These are phyloP conservation scores for Patella depressa DNA, from an alignment of 2,888 invertebrate species.

Conservation along the genomic window DNA sequence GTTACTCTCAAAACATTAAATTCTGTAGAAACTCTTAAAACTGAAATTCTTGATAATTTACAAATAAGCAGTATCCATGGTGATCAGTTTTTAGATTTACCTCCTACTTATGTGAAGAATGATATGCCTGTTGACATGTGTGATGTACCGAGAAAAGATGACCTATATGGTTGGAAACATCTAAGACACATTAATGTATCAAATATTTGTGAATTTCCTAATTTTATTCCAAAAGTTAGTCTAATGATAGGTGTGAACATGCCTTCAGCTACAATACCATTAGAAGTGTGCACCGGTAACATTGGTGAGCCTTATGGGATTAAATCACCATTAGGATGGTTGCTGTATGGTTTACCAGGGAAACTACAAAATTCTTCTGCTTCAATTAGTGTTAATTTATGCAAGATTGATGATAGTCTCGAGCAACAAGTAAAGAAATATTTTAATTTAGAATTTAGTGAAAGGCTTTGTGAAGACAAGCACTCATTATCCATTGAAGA, in stretches of 20 bases:
- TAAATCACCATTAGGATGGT: slow-evolving; percentile 27
- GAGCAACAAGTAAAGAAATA: slow-evolving; percentile 80
- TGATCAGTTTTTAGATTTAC: background rate
- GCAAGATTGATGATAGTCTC: slow-evolving; percentile 79
- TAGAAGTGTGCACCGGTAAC: background rate
- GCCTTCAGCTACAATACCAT: slow-evolving; percentile 6
- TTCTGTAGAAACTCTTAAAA: background rate
- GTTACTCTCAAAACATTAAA: background rate
- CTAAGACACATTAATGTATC: slow-evolving; percentile 4
- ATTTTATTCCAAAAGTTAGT: background rate
- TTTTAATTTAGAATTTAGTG: slow-evolving; percentile 15
- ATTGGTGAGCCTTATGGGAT: slow-evolving; percentile 28
- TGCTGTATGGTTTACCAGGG: slow-evolving; percentile 25
- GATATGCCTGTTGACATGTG: background rate
- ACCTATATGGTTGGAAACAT: slow-evolving; percentile 11
- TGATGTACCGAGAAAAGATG: background rate
- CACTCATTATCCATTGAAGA: slow-evolving; percentile 84
- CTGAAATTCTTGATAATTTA: slow-evolving; percentile 1
- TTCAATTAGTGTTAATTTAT: slow-evolving; percentile 15
- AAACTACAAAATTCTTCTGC: background rate
- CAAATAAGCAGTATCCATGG: background rate
- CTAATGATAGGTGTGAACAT: background rate
- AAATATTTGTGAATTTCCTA: background rate
- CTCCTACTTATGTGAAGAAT: background rate
- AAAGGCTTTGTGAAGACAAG: slow-evolving; percentile 81